Evolutionary conservation across 2,888 invertebrate species (phyloP), one percentile per base, ranked within the genome.

Genomic region (Drosophila koepferae): DNA sequence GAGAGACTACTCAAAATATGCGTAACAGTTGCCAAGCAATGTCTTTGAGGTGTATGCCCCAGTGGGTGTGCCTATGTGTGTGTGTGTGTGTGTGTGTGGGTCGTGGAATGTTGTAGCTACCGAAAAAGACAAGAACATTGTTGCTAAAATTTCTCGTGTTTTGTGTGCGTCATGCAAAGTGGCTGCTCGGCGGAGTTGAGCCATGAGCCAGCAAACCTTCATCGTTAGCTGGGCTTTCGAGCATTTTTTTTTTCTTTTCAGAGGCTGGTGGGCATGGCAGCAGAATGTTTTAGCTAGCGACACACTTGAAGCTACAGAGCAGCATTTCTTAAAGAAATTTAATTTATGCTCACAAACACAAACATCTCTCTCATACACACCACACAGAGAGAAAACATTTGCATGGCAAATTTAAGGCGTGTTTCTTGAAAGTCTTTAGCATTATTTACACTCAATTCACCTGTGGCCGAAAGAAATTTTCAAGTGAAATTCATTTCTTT

Each of bases 371-470:
- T 7, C 53, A 36, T 18, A 18, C 46, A 49, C 44, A 34, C 10
- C 51, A 41, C 28, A 31, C 14, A 14, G 48, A 34, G 28, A 28
- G 28, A 28, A 54, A 67, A 59, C 34, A 63, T 78, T 74, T 71
- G 53, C 54, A 3, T 44, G 61, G 28, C 31, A 74, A 63, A 55
- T 71, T 71, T 62, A 54, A 74, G 49, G 36, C 55, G 7, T 31
- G 18, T 54, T 54, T 38, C 46, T 65, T 72, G 55, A 41, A 14
- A 68, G 63, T 61, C 70, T 63, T 65, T 46, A 74, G 71, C 64
- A 73, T 81, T 81, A 79, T 61, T 81, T 76, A 79, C 79, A 81
- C 81, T 79, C 79, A 81, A 81, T 81, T 81, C 81, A 76, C 43
- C 67, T 70, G 36, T 70, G 36, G 23, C 49, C 28, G 23, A 61